Conservation (phyloP, 2,113 vertebrate species). For the Trachemys scripta region DNA sequence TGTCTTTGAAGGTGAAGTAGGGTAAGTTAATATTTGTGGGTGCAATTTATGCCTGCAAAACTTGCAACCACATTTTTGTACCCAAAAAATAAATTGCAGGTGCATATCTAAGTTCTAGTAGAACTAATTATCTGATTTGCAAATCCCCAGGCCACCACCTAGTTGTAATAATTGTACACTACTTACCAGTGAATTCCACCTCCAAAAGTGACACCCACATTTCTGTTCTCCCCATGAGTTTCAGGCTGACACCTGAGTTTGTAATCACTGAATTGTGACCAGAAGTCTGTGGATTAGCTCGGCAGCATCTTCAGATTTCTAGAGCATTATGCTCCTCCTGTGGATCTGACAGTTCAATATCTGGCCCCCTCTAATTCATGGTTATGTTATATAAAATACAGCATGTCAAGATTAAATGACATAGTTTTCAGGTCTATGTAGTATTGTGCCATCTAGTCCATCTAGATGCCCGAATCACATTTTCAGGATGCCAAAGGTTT, state of each 20-base stretch:
- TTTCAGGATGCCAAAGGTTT: conserved; percentile 3
- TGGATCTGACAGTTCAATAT: background rate
- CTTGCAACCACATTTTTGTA: background rate
- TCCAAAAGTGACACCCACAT: background rate
- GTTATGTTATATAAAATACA: background rate
- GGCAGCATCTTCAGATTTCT: background rate
- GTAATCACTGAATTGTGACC: background rate
- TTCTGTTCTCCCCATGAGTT: background rate
- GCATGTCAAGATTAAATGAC: conserved; percentile 4
- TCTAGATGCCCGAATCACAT: background rate
- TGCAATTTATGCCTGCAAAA: rapidly evolving
- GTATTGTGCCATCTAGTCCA: background rate
- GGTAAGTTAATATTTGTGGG: too few species aligned
- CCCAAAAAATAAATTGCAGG: background rate
- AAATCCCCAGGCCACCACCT: background rate
- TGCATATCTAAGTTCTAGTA: background rate
- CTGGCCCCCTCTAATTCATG: background rate
- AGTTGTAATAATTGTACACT: background rate
- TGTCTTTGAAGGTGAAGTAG: too few species aligned
- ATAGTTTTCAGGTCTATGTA: background rate
- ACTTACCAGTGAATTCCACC: background rate
- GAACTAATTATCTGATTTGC: background rate
- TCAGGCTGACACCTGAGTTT: background rate
- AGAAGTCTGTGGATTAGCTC: background rate
- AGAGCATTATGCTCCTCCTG: background rate